Conservation (phyloP, 2,888 invertebrate species). For the Conomelus anceps region DNA sequence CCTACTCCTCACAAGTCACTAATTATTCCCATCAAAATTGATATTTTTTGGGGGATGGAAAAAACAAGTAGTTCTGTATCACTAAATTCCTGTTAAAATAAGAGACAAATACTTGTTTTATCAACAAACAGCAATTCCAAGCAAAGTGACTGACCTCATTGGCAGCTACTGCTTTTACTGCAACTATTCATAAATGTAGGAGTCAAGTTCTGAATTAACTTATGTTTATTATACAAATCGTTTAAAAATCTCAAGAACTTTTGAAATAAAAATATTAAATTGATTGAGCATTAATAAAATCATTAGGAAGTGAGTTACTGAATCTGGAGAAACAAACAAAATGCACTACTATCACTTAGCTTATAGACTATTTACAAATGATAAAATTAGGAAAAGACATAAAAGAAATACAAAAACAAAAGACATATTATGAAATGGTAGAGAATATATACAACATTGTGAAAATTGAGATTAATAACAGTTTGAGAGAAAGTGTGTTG, state of each 20-base stretch:
- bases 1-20: slow-evolving; percentile 34
- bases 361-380: slow-evolving; percentile 15
- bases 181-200: too few species aligned
- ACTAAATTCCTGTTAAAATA: too few species aligned
- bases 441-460: slow-evolving; percentile 6
- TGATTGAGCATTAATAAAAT: not conserved
- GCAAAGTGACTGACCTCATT: too few species aligned
- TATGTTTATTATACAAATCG: too few species aligned
- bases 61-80: too few species aligned
- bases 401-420: slow-evolving; percentile 15
- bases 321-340: not conserved
- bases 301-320: not conserved
- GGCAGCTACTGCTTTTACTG: too few species aligned
- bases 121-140: too few species aligned
- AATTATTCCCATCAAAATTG: slow-evolving; percentile 11
- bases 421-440: not conserved
- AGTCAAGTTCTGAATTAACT: too few species aligned
- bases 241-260: not conserved
- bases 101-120: too few species aligned
- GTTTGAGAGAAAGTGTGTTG: slow-evolving; percentile 25
- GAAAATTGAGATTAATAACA: not conserved
- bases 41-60: not conserved
- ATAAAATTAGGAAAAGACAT: slow-evolving; percentile 3
- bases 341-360: not conserved
- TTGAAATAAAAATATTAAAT: not conserved